Conservation (phyloP, 2,888 invertebrate genomes). For the Cephalotes varians region DNA sequence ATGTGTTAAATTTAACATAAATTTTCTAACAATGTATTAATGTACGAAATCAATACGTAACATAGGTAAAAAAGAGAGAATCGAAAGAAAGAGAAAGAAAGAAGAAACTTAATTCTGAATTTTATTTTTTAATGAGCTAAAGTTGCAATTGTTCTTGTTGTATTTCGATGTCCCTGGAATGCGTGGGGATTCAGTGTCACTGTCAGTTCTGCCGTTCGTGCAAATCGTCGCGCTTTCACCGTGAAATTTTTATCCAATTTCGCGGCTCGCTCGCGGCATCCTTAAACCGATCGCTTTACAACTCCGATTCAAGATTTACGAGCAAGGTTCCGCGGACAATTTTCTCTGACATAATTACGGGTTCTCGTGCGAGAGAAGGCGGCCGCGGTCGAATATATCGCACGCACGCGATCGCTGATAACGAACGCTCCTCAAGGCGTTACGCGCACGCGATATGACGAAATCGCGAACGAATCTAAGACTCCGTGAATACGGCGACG, state of each 20-base stretch:
- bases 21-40: neutral
- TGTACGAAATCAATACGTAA: neutral
- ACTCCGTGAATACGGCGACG: neutral
- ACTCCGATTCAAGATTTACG: slow-evolving; percentile 36
- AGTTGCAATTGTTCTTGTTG: no score
- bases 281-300: slow-evolving; percentile 28
- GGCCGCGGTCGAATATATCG: slow-evolving; percentile 23
- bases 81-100: neutral
- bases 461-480: slow-evolving; percentile 16
- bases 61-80: neutral
- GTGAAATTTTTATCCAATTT: slow-evolving; percentile 30
- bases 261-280: slow-evolving; percentile 35
- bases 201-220: slow-evolving; percentile 38
- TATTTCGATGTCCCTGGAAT: neutral
- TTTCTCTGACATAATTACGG: slow-evolving; percentile 52
- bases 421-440: slow-evolving; percentile 16
- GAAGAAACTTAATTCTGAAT: neutral
- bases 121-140: neutral
- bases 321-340: slow-evolving; percentile 35
- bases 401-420: slow-evolving; percentile 41
- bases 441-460: slow-evolving; percentile 45
- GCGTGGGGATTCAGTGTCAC: neutral
- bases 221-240: slow-evolving; percentile 49
- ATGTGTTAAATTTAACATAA: no score
- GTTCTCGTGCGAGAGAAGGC: slow-evolving; percentile 26